Conservation (phyloP, 1,140 invertebrate species). For the Drosophila mojavensis region DNA sequence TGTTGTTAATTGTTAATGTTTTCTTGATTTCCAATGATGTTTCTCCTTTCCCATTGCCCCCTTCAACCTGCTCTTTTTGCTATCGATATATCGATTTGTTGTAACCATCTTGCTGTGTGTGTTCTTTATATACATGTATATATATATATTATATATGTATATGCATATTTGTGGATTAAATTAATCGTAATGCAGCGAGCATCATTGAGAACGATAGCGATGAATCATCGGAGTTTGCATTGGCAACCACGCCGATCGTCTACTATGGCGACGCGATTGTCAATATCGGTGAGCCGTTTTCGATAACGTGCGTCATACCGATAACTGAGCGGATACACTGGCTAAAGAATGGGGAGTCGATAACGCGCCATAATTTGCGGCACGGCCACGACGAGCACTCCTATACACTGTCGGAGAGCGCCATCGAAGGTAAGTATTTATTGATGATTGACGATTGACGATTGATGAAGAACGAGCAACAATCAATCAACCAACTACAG, state of each 20-base stretch:
- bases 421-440: conserved; percentile 78
- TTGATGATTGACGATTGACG: background rate
- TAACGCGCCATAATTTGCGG: conserved; percentile 78
- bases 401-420: conserved; percentile 63
- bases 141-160: conserved; percentile 25
- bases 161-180: conserved; percentile 28
- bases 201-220: conserved; percentile 40
- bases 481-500: conserved; percentile 39
- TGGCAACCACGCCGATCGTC: conserved; percentile 48
- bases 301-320: conserved; percentile 78
- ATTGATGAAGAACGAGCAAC: background rate
- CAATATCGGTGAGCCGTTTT: conserved; percentile 76
- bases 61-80: conserved; percentile 2
- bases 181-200: conserved; percentile 35
- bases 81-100: conserved; percentile 25
- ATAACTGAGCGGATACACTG: conserved; percentile 78
- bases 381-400: conserved; percentile 79
- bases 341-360: conserved; percentile 76
- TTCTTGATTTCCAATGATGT: conserved; percentile 44
- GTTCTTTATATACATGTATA: conserved; percentile 10
- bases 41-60: conserved; percentile 10
- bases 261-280: conserved; percentile 78
- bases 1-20: conserved; percentile 44
- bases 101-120: conserved; percentile 39
- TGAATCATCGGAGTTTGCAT: conserved; percentile 60